Percentiles rank a stretch among this genome's conserved stretches.
Conservation (phyloP, 2,113 vertebrate genomes). For the Alouatta palliata region DNA sequence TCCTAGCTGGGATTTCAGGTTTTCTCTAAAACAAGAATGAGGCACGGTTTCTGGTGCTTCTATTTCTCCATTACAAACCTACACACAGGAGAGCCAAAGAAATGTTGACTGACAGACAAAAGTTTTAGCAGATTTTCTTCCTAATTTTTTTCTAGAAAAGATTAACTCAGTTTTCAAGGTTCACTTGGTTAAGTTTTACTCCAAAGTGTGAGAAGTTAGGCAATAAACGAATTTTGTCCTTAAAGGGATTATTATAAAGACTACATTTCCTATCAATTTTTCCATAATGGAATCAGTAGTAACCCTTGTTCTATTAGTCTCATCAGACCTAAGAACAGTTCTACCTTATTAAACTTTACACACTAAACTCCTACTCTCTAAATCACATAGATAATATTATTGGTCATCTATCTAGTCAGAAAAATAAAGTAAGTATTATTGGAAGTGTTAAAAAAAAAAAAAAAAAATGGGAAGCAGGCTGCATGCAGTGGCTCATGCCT, state of each 20-base stretch:
- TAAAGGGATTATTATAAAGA: not conserved
- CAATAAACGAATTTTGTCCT: constrained; percentile 1
- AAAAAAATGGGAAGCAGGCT: no score
- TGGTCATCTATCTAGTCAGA: not conserved
- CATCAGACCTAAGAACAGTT: constrained; percentile 9
- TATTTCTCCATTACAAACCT: not conserved
- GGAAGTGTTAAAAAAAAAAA: not conserved
- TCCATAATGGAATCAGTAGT: not conserved
- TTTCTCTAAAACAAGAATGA: constrained; percentile 10
- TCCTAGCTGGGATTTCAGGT: not conserved
- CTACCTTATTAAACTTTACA: constrained; percentile 16
- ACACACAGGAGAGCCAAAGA: not conserved
- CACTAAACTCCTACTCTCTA: constrained; percentile 12
- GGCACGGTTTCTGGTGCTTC: not conserved
- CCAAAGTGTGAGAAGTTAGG: not conserved
- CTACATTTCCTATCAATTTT: not conserved
- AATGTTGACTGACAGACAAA: not conserved
- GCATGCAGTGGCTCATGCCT: no score
- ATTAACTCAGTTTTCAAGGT: constrained; percentile 9
- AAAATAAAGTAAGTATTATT: constrained; percentile 23
- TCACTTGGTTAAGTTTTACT: not conserved
- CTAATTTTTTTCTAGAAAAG: constrained; percentile 13
- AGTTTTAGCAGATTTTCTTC: constrained; percentile 35
- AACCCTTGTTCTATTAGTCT: not conserved
- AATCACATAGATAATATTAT: constrained; percentile 6